Evolutionary conservation across 2,797 vertebrate species (phyloP).

Genomic region (Acanthopagrus latus): DNA sequence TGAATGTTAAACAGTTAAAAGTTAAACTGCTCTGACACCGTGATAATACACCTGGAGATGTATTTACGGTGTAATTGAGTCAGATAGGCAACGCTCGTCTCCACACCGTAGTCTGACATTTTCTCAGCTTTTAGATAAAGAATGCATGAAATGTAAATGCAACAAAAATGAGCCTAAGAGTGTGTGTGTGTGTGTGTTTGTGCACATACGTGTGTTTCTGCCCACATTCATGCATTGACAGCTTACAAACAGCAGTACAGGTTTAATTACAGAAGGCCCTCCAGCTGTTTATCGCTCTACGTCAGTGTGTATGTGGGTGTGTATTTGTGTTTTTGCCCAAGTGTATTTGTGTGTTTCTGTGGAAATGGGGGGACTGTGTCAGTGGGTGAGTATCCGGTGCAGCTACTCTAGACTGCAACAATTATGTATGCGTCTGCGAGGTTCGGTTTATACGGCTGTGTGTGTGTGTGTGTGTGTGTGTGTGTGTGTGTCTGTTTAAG

Average conservation of each 20-base stretch:
- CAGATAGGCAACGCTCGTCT: constrained; percentile 42
- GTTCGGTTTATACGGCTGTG: constrained; percentile 27
- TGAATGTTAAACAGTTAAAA: constrained; percentile 24
- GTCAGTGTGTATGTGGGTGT: constrained; percentile 37
- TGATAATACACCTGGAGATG: constrained; percentile 41
- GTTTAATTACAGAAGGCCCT: constrained; percentile 81
- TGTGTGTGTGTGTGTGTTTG: constrained; percentile 24
- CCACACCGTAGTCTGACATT: constrained; percentile 44
- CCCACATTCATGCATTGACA: constrained; percentile 63
- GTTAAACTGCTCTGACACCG: constrained; percentile 16
- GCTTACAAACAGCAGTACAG: constrained; percentile 74
- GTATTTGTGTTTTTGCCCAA: constrained; percentile 13
- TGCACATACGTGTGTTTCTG: constrained; percentile 42
- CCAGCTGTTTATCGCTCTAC: constrained; percentile 73
- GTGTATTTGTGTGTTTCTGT: constrained; percentile 26
- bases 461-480: constrained; percentile 25
- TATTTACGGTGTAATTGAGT: constrained; percentile 53
- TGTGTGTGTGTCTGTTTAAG: not conserved
- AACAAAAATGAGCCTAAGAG: constrained; percentile 26
- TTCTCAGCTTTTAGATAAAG: constrained; percentile 56
- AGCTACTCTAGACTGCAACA: constrained; percentile 32
- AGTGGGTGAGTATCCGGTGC: constrained; percentile 52
- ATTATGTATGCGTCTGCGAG: constrained; percentile 32
- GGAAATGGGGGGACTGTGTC: constrained; percentile 57
- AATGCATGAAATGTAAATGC: constrained; percentile 60